Percentiles rank a stretch among this genome's conserved stretches.
Conservation (phyloP, 2,888 invertebrate genomes). For the Cinara cedri region DNA sequence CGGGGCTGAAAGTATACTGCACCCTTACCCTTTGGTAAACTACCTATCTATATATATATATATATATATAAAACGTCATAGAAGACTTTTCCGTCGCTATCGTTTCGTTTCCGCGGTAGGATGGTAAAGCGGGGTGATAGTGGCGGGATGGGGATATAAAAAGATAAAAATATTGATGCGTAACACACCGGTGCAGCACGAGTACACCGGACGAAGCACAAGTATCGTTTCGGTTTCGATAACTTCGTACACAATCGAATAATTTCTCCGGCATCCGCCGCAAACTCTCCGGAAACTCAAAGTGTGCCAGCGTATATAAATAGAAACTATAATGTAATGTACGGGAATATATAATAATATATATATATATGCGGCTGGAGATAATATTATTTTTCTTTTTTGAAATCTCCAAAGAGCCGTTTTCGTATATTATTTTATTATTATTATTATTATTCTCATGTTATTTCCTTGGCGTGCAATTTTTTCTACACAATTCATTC, state of each 20-base stretch:
- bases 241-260: slow-evolving; percentile 44
- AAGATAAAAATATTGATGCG: slow-evolving; percentile 48
- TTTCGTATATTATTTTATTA: too few relatives aligned
- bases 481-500: neutral
- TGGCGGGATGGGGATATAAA: neutral
- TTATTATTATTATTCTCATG: too few relatives aligned
- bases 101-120: neutral
- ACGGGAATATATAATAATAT: neutral
- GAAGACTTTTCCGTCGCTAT: slow-evolving; percentile 27
- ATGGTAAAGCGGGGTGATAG: neutral
- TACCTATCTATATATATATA: slow-evolving; percentile 11
- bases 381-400: neutral
- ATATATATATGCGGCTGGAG: neutral
- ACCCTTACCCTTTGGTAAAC: slow-evolving; percentile 34
- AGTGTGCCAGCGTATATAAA: too few relatives aligned
- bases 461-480: too few relatives aligned
- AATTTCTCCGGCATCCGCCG: slow-evolving; percentile 35
- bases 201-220: slow-evolving; percentile 38
- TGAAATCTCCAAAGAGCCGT: too few relatives aligned
- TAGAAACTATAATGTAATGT: too few relatives aligned
- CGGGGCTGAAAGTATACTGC: slow-evolving; percentile 31
- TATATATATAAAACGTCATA: slow-evolving; percentile 29
- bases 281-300: neutral
- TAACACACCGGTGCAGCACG: slow-evolving; percentile 34
- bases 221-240: slow-evolving; percentile 43